Evolutionary conservation across 1,140 invertebrate genomes (phyloP).

Genomic region (Chironomus striatipennis): DNA sequence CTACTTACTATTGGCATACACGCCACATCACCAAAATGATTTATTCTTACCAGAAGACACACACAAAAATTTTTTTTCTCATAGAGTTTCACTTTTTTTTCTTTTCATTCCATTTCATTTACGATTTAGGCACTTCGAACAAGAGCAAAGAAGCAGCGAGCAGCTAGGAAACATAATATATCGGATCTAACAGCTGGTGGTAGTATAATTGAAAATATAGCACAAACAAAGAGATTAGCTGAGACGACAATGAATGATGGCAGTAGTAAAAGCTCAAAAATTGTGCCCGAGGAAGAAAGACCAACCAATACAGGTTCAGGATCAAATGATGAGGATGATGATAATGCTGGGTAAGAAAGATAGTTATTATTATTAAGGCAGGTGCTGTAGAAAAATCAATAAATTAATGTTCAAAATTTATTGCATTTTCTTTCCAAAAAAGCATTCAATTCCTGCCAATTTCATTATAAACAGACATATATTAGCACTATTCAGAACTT

Average conservation of each 20-base stretch:
- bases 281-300: conserved; percentile 54
- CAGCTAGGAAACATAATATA: conserved; percentile 62
- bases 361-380: too few relatives aligned
- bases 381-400: too few relatives aligned
- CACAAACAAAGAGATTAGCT: conserved; percentile 67
- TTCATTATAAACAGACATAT: neutral
- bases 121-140: conserved; percentile 54
- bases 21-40: neutral
- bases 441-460: neutral
- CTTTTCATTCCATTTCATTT: neutral
- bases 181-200: conserved; percentile 63
- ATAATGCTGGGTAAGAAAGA: conserved; percentile 41
- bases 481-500: neutral
- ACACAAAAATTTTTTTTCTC: neutral
- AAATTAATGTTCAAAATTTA: too few relatives aligned
- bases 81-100: too few relatives aligned
- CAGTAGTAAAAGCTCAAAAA: conserved; percentile 47
- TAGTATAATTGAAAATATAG: conserved; percentile 81
- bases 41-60: neutral
- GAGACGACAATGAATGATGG: conserved; percentile 65
- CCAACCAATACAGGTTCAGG: conserved; percentile 87
- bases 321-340: conserved; percentile 77
- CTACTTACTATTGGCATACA: too few relatives aligned
- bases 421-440: neutral
- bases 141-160: conserved; percentile 70